Evolutionary conservation across 1,140 invertebrate genomes (phyloP).

Genomic region (Mizuhopecten yessoensis): DNA sequence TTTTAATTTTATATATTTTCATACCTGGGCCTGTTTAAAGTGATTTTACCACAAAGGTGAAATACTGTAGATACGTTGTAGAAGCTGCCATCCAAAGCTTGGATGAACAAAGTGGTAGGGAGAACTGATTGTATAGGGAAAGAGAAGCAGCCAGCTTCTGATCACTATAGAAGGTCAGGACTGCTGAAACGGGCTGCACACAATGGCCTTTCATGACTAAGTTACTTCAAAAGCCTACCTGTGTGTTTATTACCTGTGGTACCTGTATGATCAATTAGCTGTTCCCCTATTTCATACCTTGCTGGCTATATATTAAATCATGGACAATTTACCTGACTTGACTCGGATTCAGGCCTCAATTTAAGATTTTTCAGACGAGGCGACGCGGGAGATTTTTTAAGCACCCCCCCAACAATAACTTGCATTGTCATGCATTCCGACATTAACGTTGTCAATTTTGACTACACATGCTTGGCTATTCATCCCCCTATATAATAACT

Average conservation of each 20-base stretch:
- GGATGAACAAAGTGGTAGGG: slow-evolving; percentile 5
- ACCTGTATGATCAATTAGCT: slow-evolving; percentile 33
- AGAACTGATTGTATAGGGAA: neutral
- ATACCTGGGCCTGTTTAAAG: slow-evolving; percentile 25
- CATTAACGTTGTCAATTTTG: slow-evolving; percentile 39
- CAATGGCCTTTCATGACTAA: slow-evolving; percentile 33
- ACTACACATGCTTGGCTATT: neutral
- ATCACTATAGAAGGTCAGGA: neutral
- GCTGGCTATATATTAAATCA: slow-evolving; percentile 34
- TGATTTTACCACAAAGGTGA: neutral
- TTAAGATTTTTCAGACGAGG: slow-evolving; percentile 38
- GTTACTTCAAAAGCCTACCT: slow-evolving; percentile 38
- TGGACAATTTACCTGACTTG: slow-evolving; percentile 16
- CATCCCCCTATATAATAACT: neutral
- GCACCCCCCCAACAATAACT: slow-evolving; percentile 31
- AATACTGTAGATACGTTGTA: neutral
- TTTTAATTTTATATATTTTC: neutral
- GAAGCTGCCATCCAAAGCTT: neutral
- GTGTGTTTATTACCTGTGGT: slow-evolving; percentile 29
- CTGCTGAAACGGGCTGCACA: slow-evolving; percentile 36
- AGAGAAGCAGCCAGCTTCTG: neutral
- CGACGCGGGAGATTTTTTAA: slow-evolving; percentile 37
- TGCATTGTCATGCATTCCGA: slow-evolving; percentile 7
- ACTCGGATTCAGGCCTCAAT: slow-evolving; percentile 24
- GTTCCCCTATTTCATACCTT: slow-evolving; percentile 38